phyloP scores from a whole-genome alignment of 2,797 vertebrate genomes.

The Urosaurus nigricauda region DNA sequence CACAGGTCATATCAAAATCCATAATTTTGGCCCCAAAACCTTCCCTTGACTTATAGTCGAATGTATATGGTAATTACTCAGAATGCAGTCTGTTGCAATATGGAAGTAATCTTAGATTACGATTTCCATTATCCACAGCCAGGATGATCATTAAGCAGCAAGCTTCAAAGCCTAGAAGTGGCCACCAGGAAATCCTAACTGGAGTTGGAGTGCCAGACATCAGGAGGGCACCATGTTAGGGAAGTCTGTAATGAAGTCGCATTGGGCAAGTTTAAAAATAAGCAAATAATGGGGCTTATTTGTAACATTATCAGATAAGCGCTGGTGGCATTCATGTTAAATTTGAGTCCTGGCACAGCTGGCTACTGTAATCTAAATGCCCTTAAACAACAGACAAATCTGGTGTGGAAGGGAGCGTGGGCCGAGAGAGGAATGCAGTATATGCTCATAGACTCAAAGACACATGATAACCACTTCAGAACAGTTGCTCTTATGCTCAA shows the following conservation, averaged over 20 bases:
- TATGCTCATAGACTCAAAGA: neutral
- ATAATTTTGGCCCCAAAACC: no score
- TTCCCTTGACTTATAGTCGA: no score
- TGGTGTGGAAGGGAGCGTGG: slow-evolving; percentile 2
- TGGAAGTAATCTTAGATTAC: neutral
- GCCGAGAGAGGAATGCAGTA: neutral
- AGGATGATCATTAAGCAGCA: neutral
- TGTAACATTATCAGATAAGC: neutral
- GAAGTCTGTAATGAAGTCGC: neutral
- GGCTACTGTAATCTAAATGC: neutral
- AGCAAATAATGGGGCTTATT: neutral
- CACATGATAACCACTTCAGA: slow-evolving; percentile 1
- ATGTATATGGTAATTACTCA: neutral
- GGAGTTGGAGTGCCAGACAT: neutral
- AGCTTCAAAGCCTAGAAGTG: no score
- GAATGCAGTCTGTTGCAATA: no score
- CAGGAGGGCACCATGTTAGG: neutral
- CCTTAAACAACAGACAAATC: neutral
- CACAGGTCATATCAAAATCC: no score
- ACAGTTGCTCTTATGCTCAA: neutral
- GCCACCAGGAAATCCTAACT: no score
- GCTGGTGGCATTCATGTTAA: neutral
- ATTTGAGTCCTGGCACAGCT: neutral
- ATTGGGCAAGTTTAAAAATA: neutral
- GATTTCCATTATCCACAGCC: neutral